These are phyloP conservation scores for Tiliacea aurago DNA, from an alignment of 2,888 invertebrate genomes.

Conservation along the genomic window DNA sequence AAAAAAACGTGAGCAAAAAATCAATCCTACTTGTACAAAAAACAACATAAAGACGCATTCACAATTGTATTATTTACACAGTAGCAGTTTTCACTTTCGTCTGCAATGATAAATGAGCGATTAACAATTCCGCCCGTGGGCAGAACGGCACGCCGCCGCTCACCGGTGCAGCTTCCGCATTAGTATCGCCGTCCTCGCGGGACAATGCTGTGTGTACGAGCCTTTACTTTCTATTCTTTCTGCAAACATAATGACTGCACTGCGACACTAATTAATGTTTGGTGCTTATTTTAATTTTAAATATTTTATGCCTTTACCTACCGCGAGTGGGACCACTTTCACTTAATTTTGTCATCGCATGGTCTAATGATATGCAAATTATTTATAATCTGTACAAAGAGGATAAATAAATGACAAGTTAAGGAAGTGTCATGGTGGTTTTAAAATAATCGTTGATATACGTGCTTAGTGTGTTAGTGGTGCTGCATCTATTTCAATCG, in stretches of 20 bases:
- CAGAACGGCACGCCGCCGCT: slow-evolving; percentile 81
- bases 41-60: slow-evolving; percentile 65
- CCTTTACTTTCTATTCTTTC: slow-evolving; percentile 77
- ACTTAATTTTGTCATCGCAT: slow-evolving; percentile 65
- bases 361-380: slow-evolving; percentile 58
- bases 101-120: slow-evolving; percentile 81
- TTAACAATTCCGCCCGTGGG: slow-evolving; percentile 83
- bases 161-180: slow-evolving; percentile 81
- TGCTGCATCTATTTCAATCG: slow-evolving; percentile 52
- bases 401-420: slow-evolving; percentile 48
- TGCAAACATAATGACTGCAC: slow-evolving; percentile 67
- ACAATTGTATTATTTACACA: slow-evolving; percentile 71
- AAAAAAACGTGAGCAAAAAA: slow-evolving; percentile 29
- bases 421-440: slow-evolving; percentile 52
- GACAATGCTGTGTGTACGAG: slow-evolving; percentile 68
- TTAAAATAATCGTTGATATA: slow-evolving; percentile 45
- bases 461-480: slow-evolving; percentile 60
- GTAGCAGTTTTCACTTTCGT: slow-evolving; percentile 86
- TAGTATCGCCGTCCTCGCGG: slow-evolving; percentile 71
- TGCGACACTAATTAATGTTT: slow-evolving; percentile 73
- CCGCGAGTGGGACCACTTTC: slow-evolving; percentile 75
- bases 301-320: slow-evolving; percentile 67
- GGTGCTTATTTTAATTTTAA: slow-evolving; percentile 75
- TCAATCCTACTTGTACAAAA: slow-evolving; percentile 24
- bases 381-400: slow-evolving; percentile 37